Percentiles rank a stretch among this genome's conserved stretches.
Evolutionary conservation across 2,888 invertebrate genomes (phyloP).

Genomic region (Aphodius granarius): DNA sequence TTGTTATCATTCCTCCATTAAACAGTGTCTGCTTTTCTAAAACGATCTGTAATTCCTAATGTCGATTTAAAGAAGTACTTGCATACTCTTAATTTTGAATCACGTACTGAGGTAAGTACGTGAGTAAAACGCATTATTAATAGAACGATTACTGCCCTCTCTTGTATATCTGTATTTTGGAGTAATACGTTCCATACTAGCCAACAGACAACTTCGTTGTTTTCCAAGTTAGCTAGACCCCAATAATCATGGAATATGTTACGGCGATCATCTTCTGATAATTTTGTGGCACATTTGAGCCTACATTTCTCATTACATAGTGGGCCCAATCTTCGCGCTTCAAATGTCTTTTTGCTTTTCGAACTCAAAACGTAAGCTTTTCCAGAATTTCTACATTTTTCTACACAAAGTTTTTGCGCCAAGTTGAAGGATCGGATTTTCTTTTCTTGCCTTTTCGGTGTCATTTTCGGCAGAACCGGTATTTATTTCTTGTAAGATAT

Average conservation of each 20-base stretch:
- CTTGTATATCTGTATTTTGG: background rate
- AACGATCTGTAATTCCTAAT: conserved; percentile 35
- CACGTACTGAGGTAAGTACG: too few relatives aligned
- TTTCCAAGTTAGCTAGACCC: conserved; percentile 27
- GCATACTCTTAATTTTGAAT: conserved; percentile 29
- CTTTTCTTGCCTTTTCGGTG: background rate
- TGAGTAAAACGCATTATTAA: conserved; percentile 19
- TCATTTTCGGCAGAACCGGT: background rate
- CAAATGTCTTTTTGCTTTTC: background rate
- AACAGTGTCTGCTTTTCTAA: conserved; percentile 31
- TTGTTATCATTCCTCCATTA: conserved; percentile 19
- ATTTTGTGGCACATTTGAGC: conserved; percentile 30
- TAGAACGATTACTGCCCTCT: conserved; percentile 3
- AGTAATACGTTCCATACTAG: background rate
- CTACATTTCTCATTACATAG: conserved; percentile 32
- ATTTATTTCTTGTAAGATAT: background rate
- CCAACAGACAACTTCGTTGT: conserved; percentile 32
- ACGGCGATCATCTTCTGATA: conserved; percentile 28
- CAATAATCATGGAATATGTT: conserved; percentile 31
- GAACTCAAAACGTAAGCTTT: background rate
- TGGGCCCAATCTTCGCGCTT: background rate
- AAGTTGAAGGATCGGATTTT: background rate
- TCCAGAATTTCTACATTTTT: background rate
- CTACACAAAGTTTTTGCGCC: background rate
- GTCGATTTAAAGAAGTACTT: conserved; percentile 38